These are phyloP conservation scores for Chroicocephalus ridibundus DNA, from an alignment of 2,113 vertebrate genomes.

Conservation along the genomic window DNA sequence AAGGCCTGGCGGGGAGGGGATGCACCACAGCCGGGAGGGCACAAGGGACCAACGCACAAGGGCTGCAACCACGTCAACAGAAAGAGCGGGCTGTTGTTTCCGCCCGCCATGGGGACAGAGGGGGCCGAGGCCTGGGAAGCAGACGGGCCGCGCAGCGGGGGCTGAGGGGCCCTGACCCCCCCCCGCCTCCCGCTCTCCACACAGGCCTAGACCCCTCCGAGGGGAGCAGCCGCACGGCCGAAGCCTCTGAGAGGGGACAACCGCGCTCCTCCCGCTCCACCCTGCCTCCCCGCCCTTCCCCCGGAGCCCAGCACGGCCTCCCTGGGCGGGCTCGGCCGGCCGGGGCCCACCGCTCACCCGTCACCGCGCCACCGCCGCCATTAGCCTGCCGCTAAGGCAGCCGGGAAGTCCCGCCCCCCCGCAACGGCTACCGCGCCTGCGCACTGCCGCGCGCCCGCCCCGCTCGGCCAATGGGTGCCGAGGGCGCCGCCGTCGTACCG, in stretches of 20 bases:
- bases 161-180: background rate
- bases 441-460: background rate
- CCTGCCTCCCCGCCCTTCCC: background rate
- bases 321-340: no score
- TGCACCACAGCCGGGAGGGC: no score
- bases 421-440: background rate
- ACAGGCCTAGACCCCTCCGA: background rate
- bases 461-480: background rate
- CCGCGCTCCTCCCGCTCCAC: no score
- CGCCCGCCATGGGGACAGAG: accelerated
- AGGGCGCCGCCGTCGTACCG: background rate
- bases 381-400: conserved; percentile 13
- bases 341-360: background rate
- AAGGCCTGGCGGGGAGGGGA: background rate
- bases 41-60: background rate
- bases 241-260: background rate
- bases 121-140: background rate
- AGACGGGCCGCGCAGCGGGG: background rate
- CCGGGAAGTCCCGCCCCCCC: background rate
- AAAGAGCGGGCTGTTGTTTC: background rate
- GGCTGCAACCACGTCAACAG: no score
- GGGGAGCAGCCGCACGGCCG: no score
- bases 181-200: background rate
- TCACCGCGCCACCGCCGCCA: conserved; percentile 12
- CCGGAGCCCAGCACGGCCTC: background rate